Base-by-base conservation (phyloP, 2,888 invertebrate genomes). In the Clivina fossor region DNA sequence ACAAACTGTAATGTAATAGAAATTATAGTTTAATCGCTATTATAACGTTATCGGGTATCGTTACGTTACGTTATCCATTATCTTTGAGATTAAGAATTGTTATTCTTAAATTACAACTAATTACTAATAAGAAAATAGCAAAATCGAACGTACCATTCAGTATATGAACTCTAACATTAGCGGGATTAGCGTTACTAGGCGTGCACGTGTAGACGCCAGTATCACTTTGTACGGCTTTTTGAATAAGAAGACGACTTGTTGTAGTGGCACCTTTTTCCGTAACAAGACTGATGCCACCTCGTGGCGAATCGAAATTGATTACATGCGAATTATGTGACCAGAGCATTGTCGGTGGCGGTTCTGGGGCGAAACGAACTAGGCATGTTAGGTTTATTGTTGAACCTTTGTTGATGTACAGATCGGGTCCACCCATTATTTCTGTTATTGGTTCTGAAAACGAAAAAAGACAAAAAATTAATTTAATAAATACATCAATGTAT, bases 301-400 rank as follows among this genome's bases (percentile, higher is more conserved):
- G 82, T 26, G 90, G 89, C 55, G 92, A 91, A 76, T 92, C 91
- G 75, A 91, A 93, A 78, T 90, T 92, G 79, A 92, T 91, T 68
- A 85, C 83, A 85, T 90, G 79, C 62, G 74, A 73, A 75, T 91
- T 87, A 73, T 91, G 91, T 63, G 88, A 86, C 92, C 91, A 92
- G 63, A 83, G 80, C 73, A 92, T 89, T 58, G 85, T 81, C 56
- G 84, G 88, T 11, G 91, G 90, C 40, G 91, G 90, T 69, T 91
- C 90, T 44, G 90, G 90, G 16, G 90, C 88, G 69, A 86, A 89
- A 68, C 83, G 82, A 54, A 91, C 89, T 68, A 89, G 82, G 73
- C 92, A 92, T 37, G 91, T 92, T 66, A 92, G 75, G 77, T 92
- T 92, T 75, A 92, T 92, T 58, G 91, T 92, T 63, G 90, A 90